Evolutionary conservation across 2,113 vertebrate genomes (phyloP).

Genomic region (Syngnathus scovelli): DNA sequence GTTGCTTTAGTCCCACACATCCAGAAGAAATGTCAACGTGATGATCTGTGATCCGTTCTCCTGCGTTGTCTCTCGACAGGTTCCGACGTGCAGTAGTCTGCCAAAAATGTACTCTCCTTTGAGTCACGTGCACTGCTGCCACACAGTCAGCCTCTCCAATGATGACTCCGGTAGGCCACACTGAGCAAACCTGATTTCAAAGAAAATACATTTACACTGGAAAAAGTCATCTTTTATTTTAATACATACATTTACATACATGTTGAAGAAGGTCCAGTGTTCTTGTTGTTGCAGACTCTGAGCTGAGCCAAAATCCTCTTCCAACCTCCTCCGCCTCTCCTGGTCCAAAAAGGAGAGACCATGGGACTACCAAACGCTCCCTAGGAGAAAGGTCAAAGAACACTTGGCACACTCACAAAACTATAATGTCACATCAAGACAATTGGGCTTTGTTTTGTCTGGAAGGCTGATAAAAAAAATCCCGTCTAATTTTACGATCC

Average conservation of each 20-base stretch:
- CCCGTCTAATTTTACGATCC: slow-evolving; percentile 3
- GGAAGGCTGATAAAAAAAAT: not conserved
- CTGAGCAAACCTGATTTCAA: not conserved
- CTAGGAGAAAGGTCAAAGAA: slow-evolving; percentile 81
- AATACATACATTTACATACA: not conserved
- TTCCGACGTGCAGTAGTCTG: slow-evolving; percentile 36
- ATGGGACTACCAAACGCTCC: slow-evolving; percentile 72
- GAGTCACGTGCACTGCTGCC: slow-evolving; percentile 11
- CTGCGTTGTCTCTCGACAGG: slow-evolving; percentile 41
- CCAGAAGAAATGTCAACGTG: not conserved
- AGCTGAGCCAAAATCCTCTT: slow-evolving; percentile 39
- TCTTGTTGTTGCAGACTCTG: slow-evolving; percentile 63
- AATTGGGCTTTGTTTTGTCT: too few relatives aligned
- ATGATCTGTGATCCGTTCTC: not conserved
- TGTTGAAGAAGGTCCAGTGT: slow-evolving; percentile 17
- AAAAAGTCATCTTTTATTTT: too few relatives aligned
- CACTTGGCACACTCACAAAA: not conserved
- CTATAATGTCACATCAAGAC: not conserved
- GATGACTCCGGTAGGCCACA: slow-evolving; percentile 40
- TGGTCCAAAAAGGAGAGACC: slow-evolving; percentile 39
- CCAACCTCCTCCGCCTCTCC: slow-evolving; percentile 51
- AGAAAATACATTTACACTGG: too few relatives aligned
- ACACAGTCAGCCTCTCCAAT: slow-evolving; percentile 23
- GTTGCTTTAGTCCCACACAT: slow-evolving; percentile 6
- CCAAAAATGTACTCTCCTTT: slow-evolving; percentile 36